A percentile compares a stretch with the other conserved stretches of the same genome.
These are phyloP conservation scores for Temnothorax unifasciatus DNA, from an alignment of 2,888 invertebrate species.

Conservation along the genomic window DNA sequence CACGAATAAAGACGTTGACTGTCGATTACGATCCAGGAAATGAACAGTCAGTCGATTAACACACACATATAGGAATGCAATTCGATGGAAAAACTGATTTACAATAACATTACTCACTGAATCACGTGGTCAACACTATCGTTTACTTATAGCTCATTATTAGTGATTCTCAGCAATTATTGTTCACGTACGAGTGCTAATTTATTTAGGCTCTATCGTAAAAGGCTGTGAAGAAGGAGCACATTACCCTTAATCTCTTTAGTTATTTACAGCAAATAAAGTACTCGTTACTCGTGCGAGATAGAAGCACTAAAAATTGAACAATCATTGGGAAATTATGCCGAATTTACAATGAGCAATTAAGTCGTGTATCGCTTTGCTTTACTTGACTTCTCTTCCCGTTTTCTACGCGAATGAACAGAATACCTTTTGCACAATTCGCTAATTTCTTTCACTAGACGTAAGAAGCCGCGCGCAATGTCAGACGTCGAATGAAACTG, in stretches of 20 bases:
- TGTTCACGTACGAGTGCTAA: conserved; percentile 49
- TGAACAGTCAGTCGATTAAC: conserved; percentile 25
- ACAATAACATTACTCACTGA: conserved; percentile 61
- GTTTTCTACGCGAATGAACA: background rate
- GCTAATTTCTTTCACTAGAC: background rate
- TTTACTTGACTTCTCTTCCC: background rate
- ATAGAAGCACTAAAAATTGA: conserved; percentile 71
- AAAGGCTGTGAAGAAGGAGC: conserved; percentile 76
- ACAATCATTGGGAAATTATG: conserved; percentile 19
- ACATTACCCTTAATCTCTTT: conserved; percentile 53
- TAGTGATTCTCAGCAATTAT: conserved; percentile 66
- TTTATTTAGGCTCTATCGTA: conserved; percentile 74
- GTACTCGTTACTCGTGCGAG: conserved; percentile 24
- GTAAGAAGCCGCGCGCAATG: background rate
- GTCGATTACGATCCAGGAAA: conserved; percentile 31
- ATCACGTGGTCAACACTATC: conserved; percentile 64
- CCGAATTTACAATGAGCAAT: conserved; percentile 4
- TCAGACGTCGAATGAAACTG: conserved; percentile 5
- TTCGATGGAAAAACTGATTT: conserved; percentile 70
- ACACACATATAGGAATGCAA: conserved; percentile 36
- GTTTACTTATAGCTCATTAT: conserved; percentile 64
- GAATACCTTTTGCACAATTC: background rate
- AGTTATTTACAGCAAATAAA: conserved; percentile 29
- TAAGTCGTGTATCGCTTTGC: background rate
- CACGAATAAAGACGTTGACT: conserved; percentile 42